Evolutionary conservation across 2,113 vertebrate genomes (phyloP), one percentile per base, ranked within the genome.

Genomic region (Sylvia atricapilla): DNA sequence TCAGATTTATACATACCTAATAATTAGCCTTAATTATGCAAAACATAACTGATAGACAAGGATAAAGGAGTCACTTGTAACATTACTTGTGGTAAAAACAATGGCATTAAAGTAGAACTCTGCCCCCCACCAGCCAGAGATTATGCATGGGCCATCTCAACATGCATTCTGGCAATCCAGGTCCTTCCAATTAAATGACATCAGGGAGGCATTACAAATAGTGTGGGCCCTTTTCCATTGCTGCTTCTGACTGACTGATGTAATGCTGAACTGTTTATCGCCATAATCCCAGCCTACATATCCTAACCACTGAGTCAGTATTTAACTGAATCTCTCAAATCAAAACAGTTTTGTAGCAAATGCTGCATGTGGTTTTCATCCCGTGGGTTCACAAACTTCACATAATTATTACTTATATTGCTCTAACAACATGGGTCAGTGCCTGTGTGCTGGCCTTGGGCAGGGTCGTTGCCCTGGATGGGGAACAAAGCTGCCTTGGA

Each of bases 281-380:
- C 70, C 53, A 10, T 94, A 94, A 93, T 94, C 81, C 77, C 95
- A 84, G 93, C 93, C 88, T 96, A 96, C 92, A 79, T 89, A 77
- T 79, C 81, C 60, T 79, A 93, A 90, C 74, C 92, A 89, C 81
- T 94, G 91, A 97, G 56, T 96, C 91, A 95, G 87, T 84, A 52
- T 77, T 92, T 90, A 78, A 77, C 84, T 68, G 90, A 95, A 94
- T 83, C 79, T 85, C 63, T 74, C 72, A 95, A 93, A 81, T 62
- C n/a, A 23, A 84, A 84, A 67, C 64, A 90, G 76, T 74, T 90
- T 62, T 60, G 7, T 70, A 84, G 69, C 23, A n/a, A 93, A 91
- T 43, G 47, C 27, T 39, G 15, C 39, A 43, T 67, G 78, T 77
- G 78, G 37, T 60, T 92, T 91, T 80, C 37, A 84, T 89, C 60